These are phyloP conservation scores for Ataeniobius toweri DNA, from an alignment of 2,797 vertebrate species.

Conservation along the genomic window DNA sequence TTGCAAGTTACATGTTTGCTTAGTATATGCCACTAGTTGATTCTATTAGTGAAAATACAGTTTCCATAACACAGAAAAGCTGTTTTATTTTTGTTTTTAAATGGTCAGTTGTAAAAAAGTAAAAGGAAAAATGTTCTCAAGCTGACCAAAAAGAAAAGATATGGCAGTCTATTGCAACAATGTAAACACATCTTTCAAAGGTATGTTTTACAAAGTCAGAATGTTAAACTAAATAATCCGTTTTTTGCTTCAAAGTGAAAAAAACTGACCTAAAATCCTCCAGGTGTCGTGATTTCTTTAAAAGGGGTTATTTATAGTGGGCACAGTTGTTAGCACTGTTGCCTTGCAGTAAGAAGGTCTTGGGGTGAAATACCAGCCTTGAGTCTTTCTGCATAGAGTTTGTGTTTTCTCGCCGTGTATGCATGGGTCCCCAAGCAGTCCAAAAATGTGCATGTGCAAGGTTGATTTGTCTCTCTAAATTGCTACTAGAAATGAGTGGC, in stretches of 20 bases:
- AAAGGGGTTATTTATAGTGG: no score
- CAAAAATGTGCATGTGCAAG: no score
- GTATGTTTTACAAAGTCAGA: background rate
- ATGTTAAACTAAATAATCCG: background rate
- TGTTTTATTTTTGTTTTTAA: no score
- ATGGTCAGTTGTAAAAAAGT: background rate
- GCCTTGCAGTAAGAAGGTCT: no score
- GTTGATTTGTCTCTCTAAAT: no score
- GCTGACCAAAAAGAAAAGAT: background rate
- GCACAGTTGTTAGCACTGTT: no score
- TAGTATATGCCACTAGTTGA: background rate
- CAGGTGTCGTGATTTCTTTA: no score
- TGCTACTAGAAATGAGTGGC: no score
- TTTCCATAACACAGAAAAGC: no score
- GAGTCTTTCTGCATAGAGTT: no score
- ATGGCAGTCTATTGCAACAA: background rate
- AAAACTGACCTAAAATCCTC: background rate
- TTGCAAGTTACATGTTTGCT: background rate
- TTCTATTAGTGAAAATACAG: background rate
- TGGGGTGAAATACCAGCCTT: background rate
- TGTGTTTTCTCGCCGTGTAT: no score
- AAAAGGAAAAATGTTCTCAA: background rate
- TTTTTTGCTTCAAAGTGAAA: background rate
- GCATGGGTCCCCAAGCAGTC: no score
- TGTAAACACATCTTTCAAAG: background rate